These are phyloP conservation scores for Petrocephalus microphthalmus DNA, from an alignment of 2,113 vertebrate genomes.

Conservation along the genomic window DNA sequence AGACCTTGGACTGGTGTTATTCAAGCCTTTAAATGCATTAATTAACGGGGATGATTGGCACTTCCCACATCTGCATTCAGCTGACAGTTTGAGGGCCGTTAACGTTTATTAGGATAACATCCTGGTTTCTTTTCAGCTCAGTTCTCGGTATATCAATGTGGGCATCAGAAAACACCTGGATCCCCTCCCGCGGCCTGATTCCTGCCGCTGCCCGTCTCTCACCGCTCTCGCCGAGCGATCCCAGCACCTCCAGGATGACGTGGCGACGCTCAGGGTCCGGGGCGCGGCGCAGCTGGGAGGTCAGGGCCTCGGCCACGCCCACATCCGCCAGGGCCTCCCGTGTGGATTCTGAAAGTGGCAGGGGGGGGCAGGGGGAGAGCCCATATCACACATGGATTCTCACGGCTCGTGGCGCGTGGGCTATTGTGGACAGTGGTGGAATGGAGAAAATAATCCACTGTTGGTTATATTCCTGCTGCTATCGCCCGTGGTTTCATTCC, in stretches of 20 bases:
- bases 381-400: not conserved
- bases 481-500: not conserved
- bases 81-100: not conserved
- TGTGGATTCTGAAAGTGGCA: slow-evolving; percentile 58
- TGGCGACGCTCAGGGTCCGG: slow-evolving; percentile 74
- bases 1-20: not conserved
- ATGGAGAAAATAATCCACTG: not conserved
- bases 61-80: not conserved
- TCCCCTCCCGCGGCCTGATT: not conserved
- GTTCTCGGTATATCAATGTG: not conserved
- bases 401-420: not conserved
- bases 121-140: not conserved
- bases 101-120: not conserved
- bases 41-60: not conserved
- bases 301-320: slow-evolving; percentile 64
- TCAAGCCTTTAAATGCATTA: slow-evolving; percentile 13
- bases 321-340: slow-evolving; percentile 69
- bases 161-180: not conserved
- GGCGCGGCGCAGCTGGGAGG: slow-evolving; percentile 68
- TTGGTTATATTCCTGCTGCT: not conserved
- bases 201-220: slow-evolving; percentile 22
- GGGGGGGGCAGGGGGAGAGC: not conserved
- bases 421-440: not conserved
- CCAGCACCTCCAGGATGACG: slow-evolving; percentile 74
- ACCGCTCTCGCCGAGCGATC: slow-evolving; percentile 76